A percentile compares a stretch with the other conserved stretches of the same genome.
phyloP scores from a whole-genome alignment of 2,113 vertebrate genomes.

The Otolemur garnettii region DNA sequence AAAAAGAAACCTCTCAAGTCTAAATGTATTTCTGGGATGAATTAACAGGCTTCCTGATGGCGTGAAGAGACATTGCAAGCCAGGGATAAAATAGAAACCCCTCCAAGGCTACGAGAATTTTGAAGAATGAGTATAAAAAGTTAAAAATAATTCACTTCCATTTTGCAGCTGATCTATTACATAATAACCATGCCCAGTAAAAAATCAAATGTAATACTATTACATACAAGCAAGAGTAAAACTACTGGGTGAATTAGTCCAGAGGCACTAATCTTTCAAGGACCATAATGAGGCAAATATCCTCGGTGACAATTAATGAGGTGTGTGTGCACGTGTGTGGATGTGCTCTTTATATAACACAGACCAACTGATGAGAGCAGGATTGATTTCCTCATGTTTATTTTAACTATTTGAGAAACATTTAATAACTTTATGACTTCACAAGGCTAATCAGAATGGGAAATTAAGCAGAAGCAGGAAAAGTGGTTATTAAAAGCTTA shows the following conservation, averaged over 20 bases:
- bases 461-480: not conserved
- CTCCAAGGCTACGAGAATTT: not conserved
- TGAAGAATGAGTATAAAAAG: not conserved
- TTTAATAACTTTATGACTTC: not conserved
- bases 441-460: not conserved
- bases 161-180: not conserved
- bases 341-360: not conserved
- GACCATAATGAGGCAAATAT: not conserved
- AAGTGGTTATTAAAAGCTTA: not conserved
- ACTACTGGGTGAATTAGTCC: not conserved
- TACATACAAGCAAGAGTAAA: not conserved
- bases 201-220: not conserved
- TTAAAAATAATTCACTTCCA: not conserved
- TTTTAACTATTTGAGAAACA: not conserved
- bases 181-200: not conserved
- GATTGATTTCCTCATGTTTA: not conserved
- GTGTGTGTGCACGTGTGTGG: not conserved
- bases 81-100: not conserved
- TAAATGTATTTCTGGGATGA: slow-evolving; percentile 6
- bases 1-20: not conserved
- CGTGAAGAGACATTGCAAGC: not conserved
- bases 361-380: not conserved
- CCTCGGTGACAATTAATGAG: not conserved
- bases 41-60: not conserved
- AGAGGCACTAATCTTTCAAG: not conserved